Base-by-base conservation (phyloP, 1,140 invertebrate genomes). In the Choristoneura fumiferana region DNA sequence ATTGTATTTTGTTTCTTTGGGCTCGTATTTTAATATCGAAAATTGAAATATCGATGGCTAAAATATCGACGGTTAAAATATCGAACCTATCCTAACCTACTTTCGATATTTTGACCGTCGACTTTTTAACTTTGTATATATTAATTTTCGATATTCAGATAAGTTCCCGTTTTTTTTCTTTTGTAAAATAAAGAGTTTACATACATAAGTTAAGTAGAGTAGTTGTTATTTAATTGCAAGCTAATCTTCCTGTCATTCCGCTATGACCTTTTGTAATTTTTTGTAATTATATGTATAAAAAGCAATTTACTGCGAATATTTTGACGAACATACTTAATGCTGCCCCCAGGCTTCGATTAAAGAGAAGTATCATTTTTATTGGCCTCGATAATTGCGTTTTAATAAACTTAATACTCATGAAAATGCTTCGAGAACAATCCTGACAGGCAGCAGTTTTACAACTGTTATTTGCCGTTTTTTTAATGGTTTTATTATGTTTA, bases 371-470 rank as follows among this genome's bases (percentile, higher is more conserved):
- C 34, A 35, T 59, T 61, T 65, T 63, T 68, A 73, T 73, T 57
- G 66, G 65, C 59, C 61, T 55, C 63, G 69, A 70, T 76, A 74
- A 76, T 79, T 75, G 63, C 58, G 64, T 70, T 71, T 75, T 73
- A 73, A 75, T 73, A 71, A 72, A 73, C 58, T 63, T 64, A 63
- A 52, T 39, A 8, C 43, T 38, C 9, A 45, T 57, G 33, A 57
- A 45, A 57, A 45, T 52, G 57, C 37, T 52, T 49, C 35, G 15
- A 6, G 40, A 57, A 52, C 59, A 54, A 58, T 55, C 59, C 60
- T 63, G 61, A 65, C 68, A 67, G 68, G 8, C 10, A 53, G 55
- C 36, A 18, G 45, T 59, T 59, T 53, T 40, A 49, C 22, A 59
- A 59, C 15, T 53, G 54, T 34, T 63, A 49, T 49, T 62, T 57